Conservation (phyloP, 2,113 vertebrate genomes). For the Formicarius rufipectus region DNA sequence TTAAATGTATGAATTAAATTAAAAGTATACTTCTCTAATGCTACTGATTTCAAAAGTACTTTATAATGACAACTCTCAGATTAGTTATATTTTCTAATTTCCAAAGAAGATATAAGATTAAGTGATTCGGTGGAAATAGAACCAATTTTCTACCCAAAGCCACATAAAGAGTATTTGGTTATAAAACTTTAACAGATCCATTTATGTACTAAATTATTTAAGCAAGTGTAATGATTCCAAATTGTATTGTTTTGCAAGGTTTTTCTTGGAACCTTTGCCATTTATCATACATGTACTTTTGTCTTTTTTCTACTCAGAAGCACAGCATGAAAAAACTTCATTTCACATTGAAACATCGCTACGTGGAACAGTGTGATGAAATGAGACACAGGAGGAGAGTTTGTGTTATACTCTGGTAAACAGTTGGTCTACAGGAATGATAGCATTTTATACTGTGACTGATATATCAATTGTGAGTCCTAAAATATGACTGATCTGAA, state of each 20-base stretch:
- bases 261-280: constrained; percentile 78
- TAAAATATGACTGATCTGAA: constrained; percentile 84
- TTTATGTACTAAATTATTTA: constrained; percentile 89
- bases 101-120: constrained; percentile 58
- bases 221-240: constrained; percentile 81
- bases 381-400: constrained; percentile 86
- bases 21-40: constrained; percentile 22
- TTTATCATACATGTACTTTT: constrained; percentile 83
- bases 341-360: constrained; percentile 90
- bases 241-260: constrained; percentile 82
- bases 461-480: constrained; percentile 85
- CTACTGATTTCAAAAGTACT: constrained; percentile 10
- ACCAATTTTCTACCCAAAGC: constrained; percentile 49
- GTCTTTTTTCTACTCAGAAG: constrained; percentile 86
- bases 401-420: constrained; percentile 84
- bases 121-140: constrained; percentile 51
- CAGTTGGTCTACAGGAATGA: constrained; percentile 83
- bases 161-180: constrained; percentile 79
- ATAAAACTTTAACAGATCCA: constrained; percentile 88
- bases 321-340: constrained; percentile 91
- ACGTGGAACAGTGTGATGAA: constrained; percentile 86
- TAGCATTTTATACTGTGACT: constrained; percentile 85
- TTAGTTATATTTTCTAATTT: constrained; percentile 56
- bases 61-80: constrained; percentile 8
- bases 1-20: constrained; percentile 8